Conservation (phyloP, 30 jellyfish, hydroid and myxozoan genomes). For the Mastigias papua region DNA sequence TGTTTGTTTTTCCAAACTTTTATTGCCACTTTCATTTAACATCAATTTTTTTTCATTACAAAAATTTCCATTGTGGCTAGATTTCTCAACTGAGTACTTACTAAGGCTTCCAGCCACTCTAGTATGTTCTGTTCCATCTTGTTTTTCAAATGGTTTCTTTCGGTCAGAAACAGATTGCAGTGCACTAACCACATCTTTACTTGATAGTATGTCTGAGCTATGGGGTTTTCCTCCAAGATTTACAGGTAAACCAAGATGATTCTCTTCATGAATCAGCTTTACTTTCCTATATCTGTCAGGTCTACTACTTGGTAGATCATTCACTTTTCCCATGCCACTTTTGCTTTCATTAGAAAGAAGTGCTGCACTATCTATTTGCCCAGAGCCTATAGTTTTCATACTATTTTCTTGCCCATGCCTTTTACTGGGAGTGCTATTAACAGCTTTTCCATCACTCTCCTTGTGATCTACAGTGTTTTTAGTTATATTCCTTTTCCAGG, state of each 20-base stretch:
- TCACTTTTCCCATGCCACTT: not conserved
- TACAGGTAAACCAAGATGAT: too few species aligned
- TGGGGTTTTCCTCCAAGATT: not conserved
- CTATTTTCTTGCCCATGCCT: not conserved
- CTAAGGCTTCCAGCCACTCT: not conserved
- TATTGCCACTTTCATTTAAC: not conserved
- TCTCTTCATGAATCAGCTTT: too few species aligned
- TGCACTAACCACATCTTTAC: not conserved
- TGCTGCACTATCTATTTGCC: not conserved
- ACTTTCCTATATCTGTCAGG: too few species aligned
- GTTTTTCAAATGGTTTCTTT: constrained; percentile 44
- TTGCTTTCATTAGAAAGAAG: not conserved
- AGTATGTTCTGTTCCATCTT: not conserved
- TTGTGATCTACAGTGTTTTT: not conserved
- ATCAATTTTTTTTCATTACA: not conserved
- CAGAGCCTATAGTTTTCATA: too few species aligned
- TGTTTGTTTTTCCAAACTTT: not conserved
- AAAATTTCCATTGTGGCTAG: not conserved
- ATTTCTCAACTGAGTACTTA: not conserved
- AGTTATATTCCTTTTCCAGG: constrained; percentile 48
- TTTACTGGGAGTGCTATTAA: not conserved
- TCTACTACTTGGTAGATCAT: not conserved
- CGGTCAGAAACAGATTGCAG: constrained; percentile 42
- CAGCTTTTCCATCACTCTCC: not conserved
- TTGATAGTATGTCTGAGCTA: not conserved